Evolutionary conservation across 2,113 vertebrate species (phyloP).

Genomic region (Columba livia): DNA sequence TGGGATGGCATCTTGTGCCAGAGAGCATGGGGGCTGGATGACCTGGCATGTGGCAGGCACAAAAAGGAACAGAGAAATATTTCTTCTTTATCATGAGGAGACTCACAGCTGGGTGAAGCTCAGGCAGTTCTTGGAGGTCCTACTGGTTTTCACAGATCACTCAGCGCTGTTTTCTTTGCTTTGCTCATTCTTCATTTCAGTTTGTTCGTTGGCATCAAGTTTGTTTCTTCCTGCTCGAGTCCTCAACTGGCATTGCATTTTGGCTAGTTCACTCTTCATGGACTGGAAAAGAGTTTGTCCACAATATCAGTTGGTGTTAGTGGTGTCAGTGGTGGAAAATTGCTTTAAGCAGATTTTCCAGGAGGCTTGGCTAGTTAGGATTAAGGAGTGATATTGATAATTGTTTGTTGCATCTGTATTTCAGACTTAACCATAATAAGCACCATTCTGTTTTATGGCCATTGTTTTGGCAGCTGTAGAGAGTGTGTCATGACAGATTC

Average conservation of each 20-base stretch:
- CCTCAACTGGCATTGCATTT: not conserved
- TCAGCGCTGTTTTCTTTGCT: not conserved
- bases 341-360: constrained; percentile 9
- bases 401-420: not conserved
- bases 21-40: not conserved
- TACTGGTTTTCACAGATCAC: not conserved
- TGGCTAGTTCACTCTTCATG: not conserved
- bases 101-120: not conserved
- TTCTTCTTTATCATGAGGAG: not conserved
- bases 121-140: not conserved
- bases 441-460: not conserved
- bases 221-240: constrained; percentile 4
- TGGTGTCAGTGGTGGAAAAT: not conserved
- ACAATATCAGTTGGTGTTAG: not conserved
- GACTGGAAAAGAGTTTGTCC: not conserved
- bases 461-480: constrained; percentile 23
- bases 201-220: not conserved
- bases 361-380: not conserved
- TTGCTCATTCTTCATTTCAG: not conserved
- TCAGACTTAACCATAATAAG: not conserved
- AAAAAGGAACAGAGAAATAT: not conserved
- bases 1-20: not conserved
- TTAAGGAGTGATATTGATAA: not conserved
- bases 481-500: not conserved
- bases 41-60: not conserved